Evolutionary conservation across 2,113 vertebrate species (phyloP), one percentile per base, ranked within the genome.

Genomic region (Blennius ocellaris): DNA sequence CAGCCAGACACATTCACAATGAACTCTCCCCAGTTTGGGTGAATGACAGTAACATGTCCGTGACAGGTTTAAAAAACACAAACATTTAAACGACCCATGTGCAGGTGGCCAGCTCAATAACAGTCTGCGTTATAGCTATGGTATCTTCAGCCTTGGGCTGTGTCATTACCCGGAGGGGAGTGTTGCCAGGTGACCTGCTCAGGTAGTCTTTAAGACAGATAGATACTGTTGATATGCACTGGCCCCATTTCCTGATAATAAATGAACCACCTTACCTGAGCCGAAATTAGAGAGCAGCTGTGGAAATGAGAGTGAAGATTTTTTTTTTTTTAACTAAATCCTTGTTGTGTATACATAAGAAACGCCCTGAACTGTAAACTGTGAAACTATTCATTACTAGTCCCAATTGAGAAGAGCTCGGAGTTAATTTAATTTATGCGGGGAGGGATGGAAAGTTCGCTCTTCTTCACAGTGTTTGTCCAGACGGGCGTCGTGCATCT

Each of bases 11-110:
- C 54, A 54, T 76, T 37, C 21, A 37, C 50, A 53, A 40, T 68
- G 81, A 82, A 68, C 51, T 53, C 63, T 30, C 15, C 56, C 50
- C 45, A 61, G 38, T 70, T 68, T 64, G 16, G 80, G 73, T 85
- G 65, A 71, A 84, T 72, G 77, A 66, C 69, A 37, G 38, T 11
- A n/a, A 56, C 69, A 63, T 15, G 9, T 57, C 39, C 79, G 72
- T 83, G 87, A 84, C 78, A 83, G 69, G 79, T 81, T 76, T 75
- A 51, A 86, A 78, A 55, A 74, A 76, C 48, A 86, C 76, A 55
- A 74, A 76, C 70, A 75, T 84, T 81, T 65, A 69, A 78, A 44
- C 84, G 80, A 87, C 85, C 67, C 58, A 81, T 54, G 59, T 67
- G 52, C 71, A 73, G 72, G 51, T 77, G 74, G 75, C 57, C 8